These are phyloP conservation scores for Eupristina koningsbergeri DNA, from an alignment of 1,140 invertebrate genomes.

Conservation along the genomic window DNA sequence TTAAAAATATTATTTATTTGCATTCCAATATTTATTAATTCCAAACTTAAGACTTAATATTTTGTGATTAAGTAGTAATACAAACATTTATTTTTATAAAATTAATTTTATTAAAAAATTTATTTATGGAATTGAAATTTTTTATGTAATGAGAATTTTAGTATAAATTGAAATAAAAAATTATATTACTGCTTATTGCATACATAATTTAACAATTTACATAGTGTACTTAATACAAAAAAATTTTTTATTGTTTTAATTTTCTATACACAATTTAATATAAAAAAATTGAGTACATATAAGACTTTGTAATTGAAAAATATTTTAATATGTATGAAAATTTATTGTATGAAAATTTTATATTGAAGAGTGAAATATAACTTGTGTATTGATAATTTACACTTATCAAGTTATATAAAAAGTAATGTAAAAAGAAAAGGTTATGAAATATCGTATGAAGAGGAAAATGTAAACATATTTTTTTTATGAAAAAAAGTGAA, in stretches of 20 bases:
- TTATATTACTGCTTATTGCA: constrained; percentile 8
- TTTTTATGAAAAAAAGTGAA: constrained; percentile 33
- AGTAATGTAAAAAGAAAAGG: constrained; percentile 23
- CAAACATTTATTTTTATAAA: background rate
- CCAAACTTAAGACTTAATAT: background rate
- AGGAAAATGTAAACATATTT: constrained; percentile 36
- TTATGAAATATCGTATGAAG: constrained; percentile 12
- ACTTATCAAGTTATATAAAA: constrained; percentile 12
- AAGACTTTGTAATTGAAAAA: background rate
- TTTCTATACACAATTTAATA: background rate
- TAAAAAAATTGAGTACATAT: too few species aligned
- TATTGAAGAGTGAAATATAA: background rate
- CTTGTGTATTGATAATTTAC: background rate
- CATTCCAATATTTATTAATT: constrained; percentile 18
- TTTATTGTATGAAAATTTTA: too few species aligned
- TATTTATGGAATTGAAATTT: background rate
- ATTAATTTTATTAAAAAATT: background rate
- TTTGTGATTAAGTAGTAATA: constrained; percentile 19
- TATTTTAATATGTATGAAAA: constrained; percentile 9
- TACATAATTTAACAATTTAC: background rate
- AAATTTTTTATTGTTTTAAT: background rate
- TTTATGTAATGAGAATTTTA: background rate
- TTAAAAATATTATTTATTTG: constrained; percentile 15
- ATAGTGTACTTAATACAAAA: constrained; percentile 26
- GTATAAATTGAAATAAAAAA: background rate